Evolutionary conservation across 2,797 vertebrate genomes (phyloP).

Genomic region (Lagocephalus sceleratus): DNA sequence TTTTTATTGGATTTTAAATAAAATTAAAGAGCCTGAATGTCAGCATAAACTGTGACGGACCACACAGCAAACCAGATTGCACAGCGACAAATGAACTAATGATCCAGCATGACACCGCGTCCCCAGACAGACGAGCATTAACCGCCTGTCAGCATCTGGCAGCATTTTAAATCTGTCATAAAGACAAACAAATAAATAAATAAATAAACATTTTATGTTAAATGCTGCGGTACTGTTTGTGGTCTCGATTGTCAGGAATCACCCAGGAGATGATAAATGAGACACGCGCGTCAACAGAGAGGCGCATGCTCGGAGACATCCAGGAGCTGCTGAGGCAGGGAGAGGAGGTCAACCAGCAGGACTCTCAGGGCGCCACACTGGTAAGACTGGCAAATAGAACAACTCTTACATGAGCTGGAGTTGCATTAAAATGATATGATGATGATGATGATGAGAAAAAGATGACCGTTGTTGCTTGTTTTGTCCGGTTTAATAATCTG

Average conservation of each 20-base stretch:
- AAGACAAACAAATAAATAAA: too few relatives aligned
- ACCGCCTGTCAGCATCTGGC: slow-evolving; percentile 1
- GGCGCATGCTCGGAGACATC: slow-evolving; percentile 89
- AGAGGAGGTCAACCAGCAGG: slow-evolving; percentile 87
- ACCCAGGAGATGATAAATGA: slow-evolving; percentile 98
- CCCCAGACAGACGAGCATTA: too few relatives aligned
- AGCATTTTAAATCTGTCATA: not conserved
- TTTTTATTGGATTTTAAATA: too few relatives aligned
- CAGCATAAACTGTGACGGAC: too few relatives aligned
- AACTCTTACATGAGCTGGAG: not conserved
- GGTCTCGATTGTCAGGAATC: slow-evolving; percentile 80
- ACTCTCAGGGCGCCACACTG: slow-evolving; percentile 91
- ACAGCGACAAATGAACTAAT: too few relatives aligned
- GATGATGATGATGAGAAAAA: too few relatives aligned
- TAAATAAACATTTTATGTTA: not conserved
- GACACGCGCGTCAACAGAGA: slow-evolving; percentile 88
- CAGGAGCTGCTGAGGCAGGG: slow-evolving; percentile 83
- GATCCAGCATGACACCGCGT: too few relatives aligned
- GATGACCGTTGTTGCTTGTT: not conserved
- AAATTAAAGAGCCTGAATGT: too few relatives aligned
- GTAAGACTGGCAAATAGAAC: slow-evolving; percentile 72
- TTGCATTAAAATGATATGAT: not conserved
- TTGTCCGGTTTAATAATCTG: not conserved
- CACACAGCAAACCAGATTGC: too few relatives aligned
- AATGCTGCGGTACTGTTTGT: slow-evolving; percentile 1